Evolutionary conservation across 1,140 invertebrate genomes (phyloP), one percentile per base, ranked within the genome.

Genomic region (Neodiprion fabricii): DNA sequence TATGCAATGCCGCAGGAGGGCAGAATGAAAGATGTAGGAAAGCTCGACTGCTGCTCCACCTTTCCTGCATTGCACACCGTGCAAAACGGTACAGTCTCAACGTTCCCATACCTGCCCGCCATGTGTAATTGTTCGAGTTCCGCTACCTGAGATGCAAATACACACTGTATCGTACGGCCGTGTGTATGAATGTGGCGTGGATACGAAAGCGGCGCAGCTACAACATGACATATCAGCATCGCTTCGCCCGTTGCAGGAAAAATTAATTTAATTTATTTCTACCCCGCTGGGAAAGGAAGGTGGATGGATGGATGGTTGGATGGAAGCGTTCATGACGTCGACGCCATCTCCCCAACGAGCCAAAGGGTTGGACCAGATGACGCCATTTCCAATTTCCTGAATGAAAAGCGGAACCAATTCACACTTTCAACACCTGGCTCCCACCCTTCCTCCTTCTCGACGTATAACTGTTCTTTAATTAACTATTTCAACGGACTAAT

Each of bases 331-430:
- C 67, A 23, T 47, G 17, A 69, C 40, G 40, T 47, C 11, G 28
- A 40, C 28, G 79, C 73, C 66, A 53, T 77, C 71, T 49, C 80
- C 79, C 75, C 75, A 70, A 48, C 9, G 40, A 1, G 47, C 48
- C 76, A 85, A 86, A 85, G 85, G 85, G 83, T 87, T 86, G 76
- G 72, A 28, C 79, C 84, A 85, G 84, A 85, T 87, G 85, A 87
- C 82, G 84, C 79, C 74, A 79, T 86, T 86, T 85, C 78, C 82
- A 85, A 87, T 86, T 86, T 86, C 79, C 81, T 82, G 79, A 82
- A 83, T 83, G 84, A 82, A 76, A 81, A 75, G 83, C 82, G 79
- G 80, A 80, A 85, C 84, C 79, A 84, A 86, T 81, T 70, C 75
- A 77, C 79, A 71, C 74, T 80, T 80, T 82, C 83, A 79, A 79